Conservation (phyloP, 1,140 invertebrate genomes). For the Aphis craccivora region DNA sequence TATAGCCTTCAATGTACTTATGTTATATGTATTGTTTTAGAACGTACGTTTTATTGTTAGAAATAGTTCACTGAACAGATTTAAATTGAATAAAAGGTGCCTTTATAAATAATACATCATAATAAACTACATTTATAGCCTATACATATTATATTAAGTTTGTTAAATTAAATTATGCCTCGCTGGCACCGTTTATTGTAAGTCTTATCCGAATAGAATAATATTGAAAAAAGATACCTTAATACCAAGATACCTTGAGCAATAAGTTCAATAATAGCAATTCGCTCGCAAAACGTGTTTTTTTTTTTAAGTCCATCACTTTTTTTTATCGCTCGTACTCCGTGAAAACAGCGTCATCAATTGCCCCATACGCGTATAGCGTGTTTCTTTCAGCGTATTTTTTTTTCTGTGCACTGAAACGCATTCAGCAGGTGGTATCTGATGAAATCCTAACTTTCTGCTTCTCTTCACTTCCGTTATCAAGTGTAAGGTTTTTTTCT, state of each 20-base stretch:
- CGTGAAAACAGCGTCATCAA: background rate
- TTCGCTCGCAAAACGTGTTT: background rate
- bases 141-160: background rate
- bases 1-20: background rate
- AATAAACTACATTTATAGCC: background rate
- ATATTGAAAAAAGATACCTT: background rate
- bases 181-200: background rate
- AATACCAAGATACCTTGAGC: too few relatives aligned
- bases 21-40: too few relatives aligned
- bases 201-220: background rate
- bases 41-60: background rate
- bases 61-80: background rate
- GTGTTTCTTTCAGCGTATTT: background rate
- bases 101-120: background rate
- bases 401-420: background rate
- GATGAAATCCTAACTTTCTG: background rate
- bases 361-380: background rate
- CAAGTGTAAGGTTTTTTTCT: background rate
- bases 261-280: background rate
- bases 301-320: background rate
- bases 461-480: background rate
- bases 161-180: background rate
- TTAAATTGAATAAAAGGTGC: background rate
- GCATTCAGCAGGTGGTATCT: too few relatives aligned
- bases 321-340: background rate